These are phyloP conservation scores for Limnephilus auricula DNA, from an alignment of 2,888 invertebrate species.

Conservation along the genomic window DNA sequence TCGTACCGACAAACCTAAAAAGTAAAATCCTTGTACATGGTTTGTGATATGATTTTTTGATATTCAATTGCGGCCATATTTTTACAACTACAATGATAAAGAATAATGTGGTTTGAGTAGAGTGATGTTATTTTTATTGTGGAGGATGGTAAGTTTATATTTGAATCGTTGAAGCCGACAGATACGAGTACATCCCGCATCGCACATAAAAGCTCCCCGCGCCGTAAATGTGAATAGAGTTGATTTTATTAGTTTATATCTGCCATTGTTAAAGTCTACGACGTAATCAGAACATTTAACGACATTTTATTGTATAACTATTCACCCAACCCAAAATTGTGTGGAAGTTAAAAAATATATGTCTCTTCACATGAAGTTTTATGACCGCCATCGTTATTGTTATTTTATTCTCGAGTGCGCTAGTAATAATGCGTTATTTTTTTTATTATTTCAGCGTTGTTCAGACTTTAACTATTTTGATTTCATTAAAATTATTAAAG, in stretches of 20 bases:
- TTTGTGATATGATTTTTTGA: not conserved
- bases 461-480: not conserved
- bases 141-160: not conserved
- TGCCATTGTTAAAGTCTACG: slow-evolving; percentile 13
- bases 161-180: not conserved
- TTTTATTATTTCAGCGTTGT: too few species aligned
- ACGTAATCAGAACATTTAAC: slow-evolving; percentile 25
- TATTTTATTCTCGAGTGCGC: not conserved
- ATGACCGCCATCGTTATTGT: not conserved
- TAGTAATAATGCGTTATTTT: too few species aligned
- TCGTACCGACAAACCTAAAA: not conserved
- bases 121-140: not conserved
- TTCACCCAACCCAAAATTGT: not conserved
- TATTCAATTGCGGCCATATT: not conserved
- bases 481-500: not conserved
- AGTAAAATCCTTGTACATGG: not conserved
- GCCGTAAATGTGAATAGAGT: slow-evolving; percentile 11
- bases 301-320: slow-evolving; percentile 26
- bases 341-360: not conserved
- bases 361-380: not conserved
- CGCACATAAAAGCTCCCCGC: not conserved
- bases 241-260: slow-evolving; percentile 30
- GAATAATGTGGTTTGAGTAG: not conserved
- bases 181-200: slow-evolving; percentile 30
- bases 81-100: not conserved